Percentiles rank a stretch among this genome's conserved stretches.
These are phyloP conservation scores for Ginglymostoma cirratum DNA, from an alignment of 2,113 vertebrate genomes.

Conservation along the genomic window DNA sequence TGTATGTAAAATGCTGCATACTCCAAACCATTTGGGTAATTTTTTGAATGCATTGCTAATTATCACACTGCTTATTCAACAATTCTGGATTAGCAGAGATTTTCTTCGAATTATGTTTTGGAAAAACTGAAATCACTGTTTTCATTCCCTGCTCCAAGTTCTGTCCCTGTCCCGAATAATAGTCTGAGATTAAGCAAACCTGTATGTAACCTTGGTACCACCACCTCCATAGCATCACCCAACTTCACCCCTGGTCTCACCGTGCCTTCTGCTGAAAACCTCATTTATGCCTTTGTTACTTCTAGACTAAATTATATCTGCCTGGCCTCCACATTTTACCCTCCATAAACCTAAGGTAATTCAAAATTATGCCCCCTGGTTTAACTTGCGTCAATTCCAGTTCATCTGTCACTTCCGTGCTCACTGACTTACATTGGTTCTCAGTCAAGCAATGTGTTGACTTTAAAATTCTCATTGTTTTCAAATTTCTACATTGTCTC, in stretches of 20 bases:
- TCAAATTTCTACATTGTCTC: background rate
- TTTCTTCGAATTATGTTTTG: background rate
- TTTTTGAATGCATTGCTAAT: background rate
- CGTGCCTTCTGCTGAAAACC: background rate
- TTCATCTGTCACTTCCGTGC: background rate
- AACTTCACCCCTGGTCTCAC: background rate
- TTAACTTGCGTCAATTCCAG: too few relatives aligned
- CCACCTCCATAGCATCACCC: background rate
- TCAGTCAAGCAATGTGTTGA: background rate
- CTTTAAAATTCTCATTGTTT: background rate
- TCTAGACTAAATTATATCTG: background rate
- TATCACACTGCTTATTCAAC: background rate
- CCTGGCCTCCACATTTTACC: background rate
- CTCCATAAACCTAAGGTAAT: background rate
- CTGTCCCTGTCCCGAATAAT: background rate
- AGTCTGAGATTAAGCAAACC: background rate
- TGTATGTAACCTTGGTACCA: background rate
- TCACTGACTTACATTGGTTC: background rate
- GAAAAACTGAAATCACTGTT: background rate
- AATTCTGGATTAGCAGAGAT: background rate
- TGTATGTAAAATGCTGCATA: background rate
- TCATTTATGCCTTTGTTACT: background rate
- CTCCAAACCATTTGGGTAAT: background rate
- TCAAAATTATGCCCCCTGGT: background rate
- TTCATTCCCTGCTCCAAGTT: background rate